Percentiles rank a stretch among this genome's conserved stretches.
These are phyloP conservation scores for Urocitellus parryii DNA, from an alignment of 2,113 vertebrate genomes.

Conservation along the genomic window DNA sequence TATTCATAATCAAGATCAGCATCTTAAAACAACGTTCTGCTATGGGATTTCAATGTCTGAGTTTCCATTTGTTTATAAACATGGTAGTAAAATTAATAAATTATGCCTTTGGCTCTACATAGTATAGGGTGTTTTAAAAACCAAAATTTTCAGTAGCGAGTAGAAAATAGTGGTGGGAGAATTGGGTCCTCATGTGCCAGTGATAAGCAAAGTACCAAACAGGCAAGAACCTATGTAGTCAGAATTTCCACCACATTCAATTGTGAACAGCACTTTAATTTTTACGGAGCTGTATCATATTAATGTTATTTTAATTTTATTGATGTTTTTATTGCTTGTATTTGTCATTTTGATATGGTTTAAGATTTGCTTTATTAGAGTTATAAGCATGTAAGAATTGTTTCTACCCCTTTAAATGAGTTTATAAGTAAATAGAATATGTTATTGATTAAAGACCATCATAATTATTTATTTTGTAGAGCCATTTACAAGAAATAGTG, in stretches of 20 bases:
- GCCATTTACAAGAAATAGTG: neutral
- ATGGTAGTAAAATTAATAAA: neutral
- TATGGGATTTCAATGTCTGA: neutral
- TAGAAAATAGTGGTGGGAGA: neutral
- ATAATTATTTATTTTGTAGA: neutral
- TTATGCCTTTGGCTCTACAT: neutral
- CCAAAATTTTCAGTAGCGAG: neutral
- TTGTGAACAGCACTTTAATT: neutral
- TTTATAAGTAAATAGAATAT: constrained; percentile 13
- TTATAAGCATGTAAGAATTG: neutral
- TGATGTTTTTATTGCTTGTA: constrained; percentile 1
- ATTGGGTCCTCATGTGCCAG: neutral
- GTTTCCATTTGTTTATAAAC: constrained; percentile 17
- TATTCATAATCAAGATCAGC: neutral
- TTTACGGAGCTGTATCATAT: neutral
- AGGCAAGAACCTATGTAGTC: neutral
- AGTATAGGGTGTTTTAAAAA: neutral
- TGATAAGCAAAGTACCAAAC: neutral
- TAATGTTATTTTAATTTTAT: neutral
- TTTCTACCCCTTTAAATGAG: neutral
- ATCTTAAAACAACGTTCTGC: neutral
- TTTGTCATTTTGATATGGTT: neutral
- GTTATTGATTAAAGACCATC: neutral
- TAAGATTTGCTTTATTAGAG: neutral
- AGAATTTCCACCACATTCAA: neutral